Base-by-base conservation (phyloP, 2,888 invertebrate species). In the Microdon myrmicae region DNA sequence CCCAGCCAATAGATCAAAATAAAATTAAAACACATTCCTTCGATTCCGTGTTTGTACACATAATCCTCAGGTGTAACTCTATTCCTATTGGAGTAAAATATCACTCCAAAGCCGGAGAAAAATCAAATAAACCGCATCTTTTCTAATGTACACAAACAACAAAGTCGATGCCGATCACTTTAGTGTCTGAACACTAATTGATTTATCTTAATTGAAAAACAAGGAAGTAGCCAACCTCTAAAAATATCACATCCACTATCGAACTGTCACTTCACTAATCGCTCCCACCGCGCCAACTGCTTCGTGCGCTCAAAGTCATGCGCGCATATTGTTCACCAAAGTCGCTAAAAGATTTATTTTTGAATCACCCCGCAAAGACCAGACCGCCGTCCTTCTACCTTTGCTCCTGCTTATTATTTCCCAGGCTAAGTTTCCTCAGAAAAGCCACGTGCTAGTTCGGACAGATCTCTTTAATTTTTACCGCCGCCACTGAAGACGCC, bases 331-430 rank as follows among this genome's bases (percentile, higher is more conserved):
- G 17, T 8, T 14, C 16, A 28, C 8, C 20, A n/a, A n/a, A n/a
- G n/a, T n/a, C 39, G 41, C 45, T 41, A 51, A 56, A 17, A 51
- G 32, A 64, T 58, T 58, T 58, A 64, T 64, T 64, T 53, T 38
- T 37, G 28, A 51, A 39, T 23, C 22, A 23, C 41, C 19, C 34
- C 16, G 4, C 31, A 10, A 38, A 5, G 19, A 31, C 35, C 12
- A 14, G 31, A n/a, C 19, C 7, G 14, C 31, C 41, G 26, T 17
- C 45, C 45, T 25, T 32, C 32, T 64, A n/a, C n/a, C n/a, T n/a
- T n/a, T n/a, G n/a, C n/a, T n/a, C n/a, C n/a, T 51, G 41, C 29
- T 45, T 47, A 45, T 22, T 32, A 20, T 55, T 48, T 61, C 39
- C 39, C 23, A 38, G 9, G 14, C 10, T 13, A 20, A 49, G 25